Evolutionary conservation across 2,797 vertebrate species (phyloP).

Genomic region (Tympanoctomys barrerae): DNA sequence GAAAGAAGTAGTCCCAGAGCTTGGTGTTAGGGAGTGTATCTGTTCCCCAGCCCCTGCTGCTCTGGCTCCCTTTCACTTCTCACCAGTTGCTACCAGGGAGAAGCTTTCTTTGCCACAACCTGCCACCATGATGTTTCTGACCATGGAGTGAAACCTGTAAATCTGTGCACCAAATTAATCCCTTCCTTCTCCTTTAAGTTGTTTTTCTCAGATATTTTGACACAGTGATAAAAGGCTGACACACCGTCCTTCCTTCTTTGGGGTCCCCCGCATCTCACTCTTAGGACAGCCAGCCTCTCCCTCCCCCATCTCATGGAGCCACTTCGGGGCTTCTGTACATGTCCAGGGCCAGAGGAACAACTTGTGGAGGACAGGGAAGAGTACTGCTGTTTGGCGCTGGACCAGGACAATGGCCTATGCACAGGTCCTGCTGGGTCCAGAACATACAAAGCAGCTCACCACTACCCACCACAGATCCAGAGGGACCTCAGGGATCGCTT

Average conservation of each 20-base stretch:
- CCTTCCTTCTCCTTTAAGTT: neutral
- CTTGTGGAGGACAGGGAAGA: neutral
- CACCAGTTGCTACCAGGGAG: neutral
- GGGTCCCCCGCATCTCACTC: neutral
- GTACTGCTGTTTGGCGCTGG: accelerated
- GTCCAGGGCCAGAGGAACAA: neutral
- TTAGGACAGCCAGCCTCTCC: neutral
- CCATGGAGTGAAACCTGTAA: neutral
- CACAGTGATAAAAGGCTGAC: neutral
- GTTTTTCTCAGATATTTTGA: neutral
- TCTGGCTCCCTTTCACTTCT: neutral
- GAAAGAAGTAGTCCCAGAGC: neutral
- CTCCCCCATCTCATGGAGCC: neutral
- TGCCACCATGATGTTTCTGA: neutral
- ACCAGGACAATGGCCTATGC: neutral
- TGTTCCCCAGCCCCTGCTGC: neutral
- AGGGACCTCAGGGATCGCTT: neutral
- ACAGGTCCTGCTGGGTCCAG: neutral
- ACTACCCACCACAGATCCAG: neutral
- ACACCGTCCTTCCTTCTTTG: neutral
- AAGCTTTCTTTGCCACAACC: neutral
- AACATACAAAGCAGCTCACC: neutral
- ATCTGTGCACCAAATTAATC: neutral
- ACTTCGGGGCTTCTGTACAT: neutral
- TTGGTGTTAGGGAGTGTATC: neutral